Conservation (phyloP, 1,140 invertebrate genomes). For the Lysiphlebus fabarum region DNA sequence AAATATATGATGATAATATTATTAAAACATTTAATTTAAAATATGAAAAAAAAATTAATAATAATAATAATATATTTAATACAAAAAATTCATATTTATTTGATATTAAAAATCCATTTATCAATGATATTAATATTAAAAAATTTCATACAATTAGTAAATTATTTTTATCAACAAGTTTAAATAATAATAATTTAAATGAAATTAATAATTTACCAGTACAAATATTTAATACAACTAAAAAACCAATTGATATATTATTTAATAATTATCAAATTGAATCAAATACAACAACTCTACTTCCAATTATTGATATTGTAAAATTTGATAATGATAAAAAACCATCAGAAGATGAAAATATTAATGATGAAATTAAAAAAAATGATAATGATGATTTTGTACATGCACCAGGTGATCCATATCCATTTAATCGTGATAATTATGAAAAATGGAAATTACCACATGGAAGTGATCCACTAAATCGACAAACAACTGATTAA, state of each 20-base stretch:
- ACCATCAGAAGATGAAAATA: neutral
- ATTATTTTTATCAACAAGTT: neutral
- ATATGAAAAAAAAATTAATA: neutral
- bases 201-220: too few species aligned
- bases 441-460: conserved; percentile 32
- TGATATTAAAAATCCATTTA: neutral
- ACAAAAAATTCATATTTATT: neutral
- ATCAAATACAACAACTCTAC: too few species aligned
- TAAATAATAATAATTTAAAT: too few species aligned
- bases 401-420: conserved; percentile 33
- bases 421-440: conserved; percentile 34
- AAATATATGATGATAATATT: conserved; percentile 30
- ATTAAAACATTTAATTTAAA: conserved; percentile 12
- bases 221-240: too few species aligned
- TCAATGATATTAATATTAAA: neutral
- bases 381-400: conserved; percentile 26
- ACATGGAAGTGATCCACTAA: conserved; percentile 14
- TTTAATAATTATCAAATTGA: too few species aligned
- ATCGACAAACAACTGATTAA: too few species aligned
- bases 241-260: too few species aligned
- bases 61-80: neutral
- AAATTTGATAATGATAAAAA: conserved; percentile 1
- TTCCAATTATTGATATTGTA: neutral
- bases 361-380: conserved; percentile 2
- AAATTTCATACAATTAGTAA: conserved; percentile 21